Conservation (phyloP, 1,140 invertebrate species). For the Dendrolimus kikuchii region DNA sequence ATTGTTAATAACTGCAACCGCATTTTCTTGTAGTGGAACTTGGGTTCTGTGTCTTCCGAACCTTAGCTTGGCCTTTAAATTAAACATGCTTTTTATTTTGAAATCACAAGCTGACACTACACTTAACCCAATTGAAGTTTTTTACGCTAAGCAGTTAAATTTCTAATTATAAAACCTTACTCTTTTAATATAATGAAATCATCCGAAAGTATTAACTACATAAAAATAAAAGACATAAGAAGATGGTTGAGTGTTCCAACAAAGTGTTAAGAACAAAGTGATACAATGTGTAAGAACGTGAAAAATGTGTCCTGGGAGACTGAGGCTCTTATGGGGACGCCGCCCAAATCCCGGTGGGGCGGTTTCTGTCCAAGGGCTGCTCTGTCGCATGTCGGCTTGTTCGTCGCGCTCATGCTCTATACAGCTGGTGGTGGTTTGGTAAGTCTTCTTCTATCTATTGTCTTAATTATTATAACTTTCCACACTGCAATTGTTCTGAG, state of each 20-base stretch:
- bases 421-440: slow-evolving; percentile 83
- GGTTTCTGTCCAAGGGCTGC: slow-evolving; percentile 73
- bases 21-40: no score
- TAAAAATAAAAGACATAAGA: neutral
- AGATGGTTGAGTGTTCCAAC: slow-evolving; percentile 13
- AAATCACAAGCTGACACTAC: no score
- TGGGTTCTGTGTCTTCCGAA: no score
- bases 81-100: no score
- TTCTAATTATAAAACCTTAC: no score
- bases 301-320: slow-evolving; percentile 63
- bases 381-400: slow-evolving; percentile 78
- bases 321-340: slow-evolving; percentile 60
- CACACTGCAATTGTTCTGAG: no score
- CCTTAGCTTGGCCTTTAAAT: no score
- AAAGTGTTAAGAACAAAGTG: slow-evolving; percentile 18
- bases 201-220: no score
- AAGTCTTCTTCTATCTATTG: slow-evolving; percentile 45
- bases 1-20: no score
- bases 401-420: slow-evolving; percentile 81
- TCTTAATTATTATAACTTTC: neutral
- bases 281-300: slow-evolving; percentile 51
- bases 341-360: slow-evolving; percentile 56
- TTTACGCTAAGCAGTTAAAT: no score
- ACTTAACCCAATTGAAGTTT: no score
- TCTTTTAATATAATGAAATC: no score